Evolutionary conservation across 2,797 vertebrate species (phyloP), one percentile per base, ranked within the genome.

Genomic region (Calcarius lapponicus): DNA sequence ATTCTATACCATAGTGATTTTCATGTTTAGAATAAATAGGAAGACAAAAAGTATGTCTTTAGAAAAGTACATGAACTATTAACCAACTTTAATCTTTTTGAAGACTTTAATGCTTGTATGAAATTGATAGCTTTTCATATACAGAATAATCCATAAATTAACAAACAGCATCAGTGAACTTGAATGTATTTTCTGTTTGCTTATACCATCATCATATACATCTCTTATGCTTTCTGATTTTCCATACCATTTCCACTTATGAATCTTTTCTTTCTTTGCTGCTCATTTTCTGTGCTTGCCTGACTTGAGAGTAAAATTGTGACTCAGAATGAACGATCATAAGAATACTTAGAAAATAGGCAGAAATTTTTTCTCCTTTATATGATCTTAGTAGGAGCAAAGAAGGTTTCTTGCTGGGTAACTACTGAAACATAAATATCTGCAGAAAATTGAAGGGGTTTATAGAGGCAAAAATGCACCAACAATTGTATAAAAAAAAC

Each of bases 361-460:
- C n/a, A 56, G 56, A 64, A 87, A 82, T 95, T 94, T 61, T 90
- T 12, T 76, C 64, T 95, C 29, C 65, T 61, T 83, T 72, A 13
- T 58, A 58, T 34, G 12, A 91, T 26, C 57, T 61, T 72, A 47
- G 19, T 58, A 58, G 36, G 11, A 91, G 56, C 20, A 70, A 78
- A 26, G 25, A 24, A 25, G 38, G 42, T 93, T 96, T 85, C 45
- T 85, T 96, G 25, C 61, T 64, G 60, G 45, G 36, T 94, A 91
- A 61, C 80, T 96, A 32, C 50, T 88, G 75, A 87, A 96, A 91
- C 45, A 47, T 43, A 86, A 76, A 25, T 85, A 90, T 18, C 71
- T 80, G 51, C 32, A 96, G 62, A 71, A 96, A 91, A 54, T 28
- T 18, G 43, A 62, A 71, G 24, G n/a, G 6, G 2, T 45, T 61